phyloP scores from a whole-genome alignment of 2,888 invertebrate species.

The Platycnemis pennipes region DNA sequence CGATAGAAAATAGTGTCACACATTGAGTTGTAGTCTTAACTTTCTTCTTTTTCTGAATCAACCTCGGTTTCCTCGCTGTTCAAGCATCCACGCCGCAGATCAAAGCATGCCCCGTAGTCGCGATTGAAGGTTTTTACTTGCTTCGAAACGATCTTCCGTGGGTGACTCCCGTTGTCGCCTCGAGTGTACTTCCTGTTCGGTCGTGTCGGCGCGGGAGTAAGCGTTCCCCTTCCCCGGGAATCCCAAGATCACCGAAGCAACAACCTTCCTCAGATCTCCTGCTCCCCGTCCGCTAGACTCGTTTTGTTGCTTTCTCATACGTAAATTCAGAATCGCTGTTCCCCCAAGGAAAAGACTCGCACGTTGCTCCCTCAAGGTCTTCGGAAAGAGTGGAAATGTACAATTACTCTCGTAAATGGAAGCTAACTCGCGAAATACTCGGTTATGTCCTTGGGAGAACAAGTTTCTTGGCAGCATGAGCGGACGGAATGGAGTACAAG shows the following conservation, averaged over 20 bases:
- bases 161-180: background rate
- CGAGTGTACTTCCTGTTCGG: background rate
- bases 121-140: background rate
- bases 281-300: background rate
- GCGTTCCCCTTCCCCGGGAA: background rate
- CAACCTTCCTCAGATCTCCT: background rate
- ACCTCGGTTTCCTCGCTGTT: background rate
- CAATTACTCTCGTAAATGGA: conserved; percentile 21
- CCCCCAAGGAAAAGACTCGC: background rate
- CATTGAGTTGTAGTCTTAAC: background rate
- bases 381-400: background rate
- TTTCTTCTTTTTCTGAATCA: background rate
- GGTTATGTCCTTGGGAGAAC: conserved; percentile 4
- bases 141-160: background rate
- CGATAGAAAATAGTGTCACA: background rate
- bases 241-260: background rate
- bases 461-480: background rate
- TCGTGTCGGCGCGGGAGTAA: background rate
- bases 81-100: background rate
- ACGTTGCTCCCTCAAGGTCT: background rate
- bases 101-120: background rate
- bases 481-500: background rate
- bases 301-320: background rate
- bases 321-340: conserved; percentile 13
- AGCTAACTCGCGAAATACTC: conserved; percentile 32